phyloP scores from a whole-genome alignment of 1,140 invertebrate species.

The Leptonema lineaticorne region DNA sequence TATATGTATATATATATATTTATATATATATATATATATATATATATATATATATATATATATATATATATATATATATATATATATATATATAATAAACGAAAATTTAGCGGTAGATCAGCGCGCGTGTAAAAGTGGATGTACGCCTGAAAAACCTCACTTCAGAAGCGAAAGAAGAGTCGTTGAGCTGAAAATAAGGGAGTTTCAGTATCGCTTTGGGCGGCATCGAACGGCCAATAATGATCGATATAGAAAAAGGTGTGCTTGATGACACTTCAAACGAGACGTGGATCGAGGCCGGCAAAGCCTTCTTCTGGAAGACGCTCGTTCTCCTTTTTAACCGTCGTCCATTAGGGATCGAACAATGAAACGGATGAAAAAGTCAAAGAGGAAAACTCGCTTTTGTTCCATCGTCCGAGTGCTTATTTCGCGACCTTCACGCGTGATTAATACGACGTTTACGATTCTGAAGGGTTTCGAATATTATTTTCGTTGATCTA shows the following conservation, averaged over 20 bases:
- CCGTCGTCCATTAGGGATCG: neutral
- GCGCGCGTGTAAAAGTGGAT: neutral
- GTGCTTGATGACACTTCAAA: neutral
- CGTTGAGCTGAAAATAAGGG: neutral
- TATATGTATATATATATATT: too few species aligned
- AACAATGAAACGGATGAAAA: neutral
- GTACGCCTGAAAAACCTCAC: neutral
- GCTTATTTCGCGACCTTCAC: too few species aligned
- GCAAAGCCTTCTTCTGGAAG: neutral
- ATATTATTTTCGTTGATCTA: too few species aligned
- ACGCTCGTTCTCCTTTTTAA: neutral
- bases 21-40: too few species aligned
- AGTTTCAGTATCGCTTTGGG: neutral
- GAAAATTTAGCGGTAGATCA: neutral
- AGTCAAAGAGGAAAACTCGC: too few species aligned
- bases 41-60: too few species aligned
- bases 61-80: too few species aligned
- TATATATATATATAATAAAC: too few species aligned
- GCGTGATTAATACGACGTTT: too few species aligned
- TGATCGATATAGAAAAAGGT: neutral
- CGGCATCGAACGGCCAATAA: neutral
- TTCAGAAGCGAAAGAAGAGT: neutral
- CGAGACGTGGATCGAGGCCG: neutral
- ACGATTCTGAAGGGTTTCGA: too few species aligned
- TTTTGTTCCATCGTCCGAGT: too few species aligned